Conservation (phyloP, 2,797 vertebrate genomes). For the Masticophis lateralis region DNA sequence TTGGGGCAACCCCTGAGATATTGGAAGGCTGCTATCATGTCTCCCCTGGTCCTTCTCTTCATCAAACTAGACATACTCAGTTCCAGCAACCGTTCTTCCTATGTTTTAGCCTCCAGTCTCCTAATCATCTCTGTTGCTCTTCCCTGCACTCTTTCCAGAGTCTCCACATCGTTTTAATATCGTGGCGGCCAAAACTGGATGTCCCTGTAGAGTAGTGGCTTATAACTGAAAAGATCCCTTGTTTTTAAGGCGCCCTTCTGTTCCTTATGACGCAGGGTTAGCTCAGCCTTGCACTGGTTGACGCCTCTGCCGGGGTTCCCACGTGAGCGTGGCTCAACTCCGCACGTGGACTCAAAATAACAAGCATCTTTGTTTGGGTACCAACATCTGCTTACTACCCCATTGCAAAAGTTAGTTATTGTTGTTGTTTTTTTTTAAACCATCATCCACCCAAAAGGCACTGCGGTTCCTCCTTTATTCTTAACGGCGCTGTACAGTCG, state of each 20-base stretch:
- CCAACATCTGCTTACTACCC: neutral
- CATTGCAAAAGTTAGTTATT: neutral
- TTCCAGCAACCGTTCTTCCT: neutral
- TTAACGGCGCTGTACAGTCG: neutral
- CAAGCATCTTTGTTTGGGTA: neutral
- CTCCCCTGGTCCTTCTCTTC: neutral
- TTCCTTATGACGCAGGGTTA: neutral
- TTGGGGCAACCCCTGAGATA: accelerated
- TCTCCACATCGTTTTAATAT: neutral
- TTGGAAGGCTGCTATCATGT: neutral
- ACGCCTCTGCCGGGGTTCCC: neutral
- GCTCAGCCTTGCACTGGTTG: neutral
- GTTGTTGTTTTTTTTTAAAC: neutral
- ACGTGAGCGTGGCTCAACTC: too few species aligned
- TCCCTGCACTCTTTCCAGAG: neutral
- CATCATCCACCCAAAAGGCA: too few species aligned
- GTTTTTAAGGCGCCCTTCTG: neutral
- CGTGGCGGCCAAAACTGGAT: neutral
- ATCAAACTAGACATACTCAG: accelerated
- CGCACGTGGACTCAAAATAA: too few species aligned
- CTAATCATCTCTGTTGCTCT: neutral
- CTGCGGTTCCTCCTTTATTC: too few species aligned
- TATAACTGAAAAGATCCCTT: neutral
- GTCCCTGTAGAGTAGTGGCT: neutral
- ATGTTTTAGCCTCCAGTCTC: neutral